phyloP scores from a whole-genome alignment of 2,888 invertebrate genomes.

The Dryobota labecula region DNA sequence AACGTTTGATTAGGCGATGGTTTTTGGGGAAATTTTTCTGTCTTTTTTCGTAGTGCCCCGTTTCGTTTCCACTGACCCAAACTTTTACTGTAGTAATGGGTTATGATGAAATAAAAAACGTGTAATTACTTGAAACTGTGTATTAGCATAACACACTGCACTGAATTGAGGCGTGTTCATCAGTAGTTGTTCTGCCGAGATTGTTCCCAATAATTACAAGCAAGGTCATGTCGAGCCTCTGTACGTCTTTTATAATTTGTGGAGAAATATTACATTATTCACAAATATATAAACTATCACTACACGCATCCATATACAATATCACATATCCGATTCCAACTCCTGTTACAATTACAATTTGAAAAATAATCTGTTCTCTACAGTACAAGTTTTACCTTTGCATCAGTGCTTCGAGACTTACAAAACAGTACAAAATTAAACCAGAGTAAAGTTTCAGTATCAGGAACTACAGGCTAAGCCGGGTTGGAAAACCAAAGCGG shows the following conservation, averaged over 20 bases:
- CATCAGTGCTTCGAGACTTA: constrained; percentile 33
- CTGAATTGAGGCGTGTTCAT: constrained; percentile 60
- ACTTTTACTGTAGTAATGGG: neutral
- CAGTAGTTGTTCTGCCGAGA: constrained; percentile 52
- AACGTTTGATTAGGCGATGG: no score
- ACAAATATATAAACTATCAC: constrained; percentile 63
- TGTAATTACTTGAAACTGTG: constrained; percentile 57
- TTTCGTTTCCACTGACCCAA: no score
- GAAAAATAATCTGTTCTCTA: constrained; percentile 35
- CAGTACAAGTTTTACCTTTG: constrained; percentile 25
- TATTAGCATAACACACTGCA: constrained; percentile 68
- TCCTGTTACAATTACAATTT: constrained; percentile 49
- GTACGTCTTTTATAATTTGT: constrained; percentile 53
- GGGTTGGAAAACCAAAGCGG: constrained; percentile 9
- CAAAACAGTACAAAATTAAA: constrained; percentile 37
- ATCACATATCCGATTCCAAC: constrained; percentile 66
- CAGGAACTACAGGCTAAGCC: constrained; percentile 24
- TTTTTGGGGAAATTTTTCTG: no score
- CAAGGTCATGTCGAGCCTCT: constrained; percentile 49
- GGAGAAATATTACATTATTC: constrained; percentile 63
- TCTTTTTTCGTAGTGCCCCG: no score
- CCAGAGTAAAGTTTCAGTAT: constrained; percentile 12
- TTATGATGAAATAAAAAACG: constrained; percentile 51
- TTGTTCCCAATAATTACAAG: constrained; percentile 62
- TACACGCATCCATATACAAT: constrained; percentile 63